Evolutionary conservation across 53 echinoderm and acorn worm species (phyloP).

Genomic region (Mesocentrotus franciscanus): DNA sequence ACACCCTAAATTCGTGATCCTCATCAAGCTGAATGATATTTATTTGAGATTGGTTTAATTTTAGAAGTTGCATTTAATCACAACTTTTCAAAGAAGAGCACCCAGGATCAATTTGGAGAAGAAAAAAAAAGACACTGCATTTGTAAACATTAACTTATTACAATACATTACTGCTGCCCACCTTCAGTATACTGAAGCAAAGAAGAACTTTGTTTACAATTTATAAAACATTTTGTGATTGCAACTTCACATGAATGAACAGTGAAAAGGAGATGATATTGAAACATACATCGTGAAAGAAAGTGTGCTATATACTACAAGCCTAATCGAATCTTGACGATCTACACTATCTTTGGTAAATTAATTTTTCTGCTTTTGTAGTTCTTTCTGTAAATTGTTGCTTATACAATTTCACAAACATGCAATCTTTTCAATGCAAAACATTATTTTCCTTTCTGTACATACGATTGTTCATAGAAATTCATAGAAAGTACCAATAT

Average conservation of each 20-base stretch:
- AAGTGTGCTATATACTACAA: background rate
- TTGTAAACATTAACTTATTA: background rate
- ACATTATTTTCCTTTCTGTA: background rate
- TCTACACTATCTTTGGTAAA: no score
- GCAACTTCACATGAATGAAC: background rate
- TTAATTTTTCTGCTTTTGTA: no score
- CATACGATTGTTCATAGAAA: background rate
- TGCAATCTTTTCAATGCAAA: background rate
- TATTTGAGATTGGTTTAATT: no score
- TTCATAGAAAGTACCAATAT: background rate
- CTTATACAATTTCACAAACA: background rate
- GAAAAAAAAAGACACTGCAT: background rate
- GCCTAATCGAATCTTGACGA: no score
- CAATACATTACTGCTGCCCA: background rate
- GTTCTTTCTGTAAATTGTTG: no score
- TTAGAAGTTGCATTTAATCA: no score
- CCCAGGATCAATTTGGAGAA: background rate
- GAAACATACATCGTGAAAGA: background rate
- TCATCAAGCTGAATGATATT: no score
- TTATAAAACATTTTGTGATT: background rate
- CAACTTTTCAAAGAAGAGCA: no score
- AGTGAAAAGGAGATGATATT: background rate
- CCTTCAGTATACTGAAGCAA: background rate
- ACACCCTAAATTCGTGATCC: no score
- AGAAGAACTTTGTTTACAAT: background rate